Evolutionary conservation across 2,888 invertebrate genomes (phyloP).

Genomic region (Salpingus planirostris): DNA sequence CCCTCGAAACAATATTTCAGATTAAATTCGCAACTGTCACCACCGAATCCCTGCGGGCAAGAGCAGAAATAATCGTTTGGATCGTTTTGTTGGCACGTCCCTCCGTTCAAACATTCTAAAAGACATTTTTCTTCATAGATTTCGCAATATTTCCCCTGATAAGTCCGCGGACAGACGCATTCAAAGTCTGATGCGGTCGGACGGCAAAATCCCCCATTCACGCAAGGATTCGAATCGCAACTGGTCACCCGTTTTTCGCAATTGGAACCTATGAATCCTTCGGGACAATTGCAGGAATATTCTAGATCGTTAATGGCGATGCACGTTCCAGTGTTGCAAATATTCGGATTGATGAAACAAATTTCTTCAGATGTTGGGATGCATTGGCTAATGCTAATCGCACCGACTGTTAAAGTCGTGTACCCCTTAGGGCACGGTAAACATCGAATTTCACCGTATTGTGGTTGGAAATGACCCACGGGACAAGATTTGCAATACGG

Average conservation of each 20-base stretch:
- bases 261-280: constrained; percentile 45
- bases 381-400: constrained; percentile 40
- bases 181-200: constrained; percentile 25
- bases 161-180: constrained; percentile 46
- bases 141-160: constrained; percentile 45
- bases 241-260: constrained; percentile 45
- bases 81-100: constrained; percentile 41
- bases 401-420: constrained; percentile 41
- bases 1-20: constrained; percentile 25
- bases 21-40: constrained; percentile 32
- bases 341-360: constrained; percentile 42
- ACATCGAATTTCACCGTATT: constrained; percentile 50
- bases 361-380: constrained; percentile 41
- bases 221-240: constrained; percentile 48
- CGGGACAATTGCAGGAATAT: constrained; percentile 44
- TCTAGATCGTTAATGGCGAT: constrained; percentile 32
- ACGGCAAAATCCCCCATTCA: constrained; percentile 46
- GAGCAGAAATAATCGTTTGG: constrained; percentile 40
- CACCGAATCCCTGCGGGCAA: constrained; percentile 36
- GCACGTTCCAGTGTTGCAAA: constrained; percentile 44
- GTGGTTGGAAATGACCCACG: constrained; percentile 51
- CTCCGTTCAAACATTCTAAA: constrained; percentile 44
- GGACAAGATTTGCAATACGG: constrained; percentile 51
- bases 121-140: constrained; percentile 35
- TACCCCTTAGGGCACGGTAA: constrained; percentile 47